Base-by-base conservation (phyloP, 53 echinoderm and acorn worm genomes). In the Hippasteria phrygiana region DNA sequence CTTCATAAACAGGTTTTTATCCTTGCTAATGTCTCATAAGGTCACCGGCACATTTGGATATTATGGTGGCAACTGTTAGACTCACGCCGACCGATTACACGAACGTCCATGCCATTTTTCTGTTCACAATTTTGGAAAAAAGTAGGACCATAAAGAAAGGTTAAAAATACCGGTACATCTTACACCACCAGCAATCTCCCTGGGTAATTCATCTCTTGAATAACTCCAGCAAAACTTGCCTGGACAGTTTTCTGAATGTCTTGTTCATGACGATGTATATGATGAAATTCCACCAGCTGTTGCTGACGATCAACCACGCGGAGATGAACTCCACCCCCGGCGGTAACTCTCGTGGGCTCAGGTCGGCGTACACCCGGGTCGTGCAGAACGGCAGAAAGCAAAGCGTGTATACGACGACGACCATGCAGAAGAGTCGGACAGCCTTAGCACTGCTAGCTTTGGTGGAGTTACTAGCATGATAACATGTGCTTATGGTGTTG, bases 351-450 rank as follows among this genome's bases (percentile, higher is more conserved):
- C 4, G 36, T 1, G 41, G 64, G 55, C 28, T 53, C 13, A 62
- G 64, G 18, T 63, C 43, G 10, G 5, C 43, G 17, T 65, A 39
- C n/a, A 81, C 20, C 5, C 34, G 42, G 26, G 43, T 24, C 28
- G 65, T 26, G 42, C 16, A 64, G 67, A 94, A 89, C 1, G 96
- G 96, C 12, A 96, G 75, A 47, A 64, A 91, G 76, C 93, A 92
- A 39, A 96, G 28, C 22, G 94, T 94, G 81, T 94, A 96, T 14
- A 88, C 64, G 20, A 91, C 45, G n/a, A 93, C 96, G 39, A 96
- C 92, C 11, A 88, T 86, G 51, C 91, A 90, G 50, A 96, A 73
- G 89, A 96, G 89, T 50, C 88, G 77, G 2, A 93, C 94, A 3
- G 94, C 94, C 63, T 96, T 96, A 3, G 64, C 63, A 17, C 81